Evolutionary conservation across 2,113 vertebrate genomes (phyloP).

Genomic region (Serinus canaria): DNA sequence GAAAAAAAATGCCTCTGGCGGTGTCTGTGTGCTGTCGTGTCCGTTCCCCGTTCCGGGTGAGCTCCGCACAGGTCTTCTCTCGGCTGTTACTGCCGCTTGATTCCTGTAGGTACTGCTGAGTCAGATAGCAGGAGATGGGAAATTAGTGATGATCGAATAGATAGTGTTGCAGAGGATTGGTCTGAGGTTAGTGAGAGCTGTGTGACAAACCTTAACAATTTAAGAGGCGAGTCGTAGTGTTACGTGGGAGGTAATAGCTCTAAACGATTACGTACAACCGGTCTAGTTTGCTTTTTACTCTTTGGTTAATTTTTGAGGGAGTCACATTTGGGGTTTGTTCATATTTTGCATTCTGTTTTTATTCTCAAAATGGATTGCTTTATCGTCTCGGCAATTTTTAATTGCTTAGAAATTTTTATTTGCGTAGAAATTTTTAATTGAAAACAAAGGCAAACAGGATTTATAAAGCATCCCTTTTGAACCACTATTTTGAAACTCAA

Average conservation of each 20-base stretch:
- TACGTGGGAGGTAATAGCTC: neutral
- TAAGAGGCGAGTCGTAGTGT: too few species aligned
- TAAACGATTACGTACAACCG: accelerated
- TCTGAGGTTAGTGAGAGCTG: neutral
- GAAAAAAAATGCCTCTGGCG: accelerated
- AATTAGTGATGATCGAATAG: neutral
- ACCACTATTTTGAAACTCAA: neutral
- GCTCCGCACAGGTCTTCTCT: neutral
- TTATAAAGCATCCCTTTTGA: neutral
- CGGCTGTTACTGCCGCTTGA: accelerated
- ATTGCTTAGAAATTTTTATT: neutral
- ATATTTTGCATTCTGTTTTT: neutral
- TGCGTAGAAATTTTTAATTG: neutral
- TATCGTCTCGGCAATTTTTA: neutral
- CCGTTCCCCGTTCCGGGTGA: neutral
- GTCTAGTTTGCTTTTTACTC: neutral
- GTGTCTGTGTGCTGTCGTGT: accelerated
- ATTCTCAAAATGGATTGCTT: neutral
- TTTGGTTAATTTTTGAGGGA: neutral
- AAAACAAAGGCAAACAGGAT: neutral
- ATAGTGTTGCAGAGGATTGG: neutral
- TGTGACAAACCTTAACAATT: neutral
- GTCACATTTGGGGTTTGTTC: neutral
- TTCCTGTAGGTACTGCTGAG: neutral
- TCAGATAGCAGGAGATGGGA: neutral